Percentiles rank a stretch among this genome's conserved stretches.
These are phyloP conservation scores for Paramormyrops hopkinsi DNA, from an alignment of 2,797 vertebrate genomes.

Conservation along the genomic window DNA sequence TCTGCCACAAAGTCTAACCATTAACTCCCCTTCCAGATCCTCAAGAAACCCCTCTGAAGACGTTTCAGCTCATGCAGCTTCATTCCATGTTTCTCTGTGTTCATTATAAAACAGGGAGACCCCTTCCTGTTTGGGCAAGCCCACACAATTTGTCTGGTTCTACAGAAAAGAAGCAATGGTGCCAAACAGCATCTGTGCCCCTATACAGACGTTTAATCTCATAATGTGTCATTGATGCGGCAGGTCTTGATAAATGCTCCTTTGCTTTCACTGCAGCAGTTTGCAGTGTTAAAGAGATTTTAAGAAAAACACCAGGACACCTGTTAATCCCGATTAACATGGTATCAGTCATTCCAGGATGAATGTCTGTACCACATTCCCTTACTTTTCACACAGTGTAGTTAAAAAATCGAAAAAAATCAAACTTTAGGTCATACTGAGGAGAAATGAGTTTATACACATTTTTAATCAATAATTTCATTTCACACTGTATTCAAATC, in stretches of 20 bases:
- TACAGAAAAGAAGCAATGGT: neutral
- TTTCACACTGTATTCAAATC: neutral
- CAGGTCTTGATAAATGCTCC: neutral
- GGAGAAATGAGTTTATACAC: neutral
- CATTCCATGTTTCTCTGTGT: neutral
- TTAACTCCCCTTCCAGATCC: neutral
- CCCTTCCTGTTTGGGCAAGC: neutral
- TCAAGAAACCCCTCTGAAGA: neutral
- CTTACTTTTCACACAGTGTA: neutral
- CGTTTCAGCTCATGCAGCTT: neutral
- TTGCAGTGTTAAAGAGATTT: neutral
- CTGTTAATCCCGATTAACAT: neutral
- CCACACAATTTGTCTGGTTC: neutral
- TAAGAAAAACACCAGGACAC: neutral
- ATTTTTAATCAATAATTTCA: neutral
- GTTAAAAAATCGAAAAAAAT: neutral
- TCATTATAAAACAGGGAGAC: neutral
- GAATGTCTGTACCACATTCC: neutral
- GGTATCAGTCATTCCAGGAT: neutral
- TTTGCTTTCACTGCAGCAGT: neutral
- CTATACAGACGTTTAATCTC: neutral
- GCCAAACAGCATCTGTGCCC: neutral
- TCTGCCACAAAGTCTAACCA: neutral
- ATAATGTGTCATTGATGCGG: neutral
- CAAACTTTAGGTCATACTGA: neutral